phyloP scores from a whole-genome alignment of 2,797 vertebrate species.

The Melanotaenia parkinsoni region DNA sequence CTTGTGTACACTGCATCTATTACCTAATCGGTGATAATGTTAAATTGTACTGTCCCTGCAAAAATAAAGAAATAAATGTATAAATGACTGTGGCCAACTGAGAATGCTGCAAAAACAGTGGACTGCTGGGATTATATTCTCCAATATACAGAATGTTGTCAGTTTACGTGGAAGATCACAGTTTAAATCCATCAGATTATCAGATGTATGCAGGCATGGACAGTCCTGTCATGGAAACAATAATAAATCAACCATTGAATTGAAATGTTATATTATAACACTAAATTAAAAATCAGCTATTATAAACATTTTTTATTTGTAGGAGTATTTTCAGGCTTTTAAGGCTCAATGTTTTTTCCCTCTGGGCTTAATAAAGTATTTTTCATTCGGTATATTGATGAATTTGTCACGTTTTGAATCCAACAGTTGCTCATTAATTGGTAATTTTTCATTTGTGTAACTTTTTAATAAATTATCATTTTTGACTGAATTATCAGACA shows the following conservation, averaged over 20 bases:
- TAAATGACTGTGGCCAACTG: too few species aligned
- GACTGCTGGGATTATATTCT: too few species aligned
- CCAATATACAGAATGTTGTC: background rate
- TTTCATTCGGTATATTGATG: background rate
- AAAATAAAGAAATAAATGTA: too few species aligned
- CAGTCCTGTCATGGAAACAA: background rate
- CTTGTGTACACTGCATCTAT: too few species aligned
- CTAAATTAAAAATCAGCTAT: background rate
- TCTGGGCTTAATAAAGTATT: too few species aligned
- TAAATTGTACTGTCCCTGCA: too few species aligned
- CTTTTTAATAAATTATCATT: background rate
- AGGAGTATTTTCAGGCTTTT: background rate
- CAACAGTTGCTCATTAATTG: background rate
- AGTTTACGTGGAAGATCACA: background rate
- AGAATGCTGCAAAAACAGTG: too few species aligned
- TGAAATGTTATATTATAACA: background rate
- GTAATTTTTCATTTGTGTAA: background rate
- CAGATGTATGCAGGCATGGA: conserved; percentile 8
- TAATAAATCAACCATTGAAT: background rate
- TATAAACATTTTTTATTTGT: background rate
- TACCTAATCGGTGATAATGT: too few species aligned
- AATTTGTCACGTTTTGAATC: background rate
- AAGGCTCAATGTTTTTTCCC: background rate
- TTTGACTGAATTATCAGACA: background rate
- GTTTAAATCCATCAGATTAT: background rate